Percentiles rank a stretch among this genome's conserved stretches.
Evolutionary conservation across 2,113 vertebrate species (phyloP).

Genomic region (Glaucomys volans): DNA sequence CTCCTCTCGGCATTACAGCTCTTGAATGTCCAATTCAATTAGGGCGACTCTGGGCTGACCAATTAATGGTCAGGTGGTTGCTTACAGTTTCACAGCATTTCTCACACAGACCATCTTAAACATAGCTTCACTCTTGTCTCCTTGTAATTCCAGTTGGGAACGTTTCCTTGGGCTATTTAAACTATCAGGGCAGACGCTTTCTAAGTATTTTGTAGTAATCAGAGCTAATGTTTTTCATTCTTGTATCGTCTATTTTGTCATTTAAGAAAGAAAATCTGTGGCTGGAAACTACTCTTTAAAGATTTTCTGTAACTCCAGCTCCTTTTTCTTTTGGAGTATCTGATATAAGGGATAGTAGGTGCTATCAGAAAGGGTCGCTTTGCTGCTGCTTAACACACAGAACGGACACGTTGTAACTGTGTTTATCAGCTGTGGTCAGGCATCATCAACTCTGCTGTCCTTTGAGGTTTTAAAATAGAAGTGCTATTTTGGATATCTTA

Average conservation of each 20-base stretch:
- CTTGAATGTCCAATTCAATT: background rate
- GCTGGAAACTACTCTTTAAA: background rate
- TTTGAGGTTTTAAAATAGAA: conserved; percentile 18
- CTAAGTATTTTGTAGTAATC: background rate
- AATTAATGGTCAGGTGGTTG: background rate
- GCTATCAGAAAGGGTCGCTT: background rate
- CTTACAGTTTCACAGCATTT: background rate
- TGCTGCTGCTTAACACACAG: background rate
- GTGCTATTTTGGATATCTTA: background rate
- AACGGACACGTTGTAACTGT: background rate
- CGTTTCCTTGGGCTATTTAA: background rate
- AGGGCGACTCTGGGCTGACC: background rate
- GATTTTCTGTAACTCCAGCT: background rate
- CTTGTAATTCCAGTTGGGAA: background rate
- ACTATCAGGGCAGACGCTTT: background rate
- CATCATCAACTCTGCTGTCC: background rate
- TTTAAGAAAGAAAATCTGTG: conserved; percentile 18
- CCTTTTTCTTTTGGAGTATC: conserved; percentile 14
- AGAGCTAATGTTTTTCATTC: conserved; percentile 25
- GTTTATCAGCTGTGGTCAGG: background rate
- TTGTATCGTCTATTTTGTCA: background rate
- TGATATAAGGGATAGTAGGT: background rate
- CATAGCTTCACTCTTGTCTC: background rate
- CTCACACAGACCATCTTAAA: background rate
- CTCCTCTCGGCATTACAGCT: background rate